Evolutionary conservation across 1,140 invertebrate species (phyloP).

Genomic region (Phenacoccus solenopsis): DNA sequence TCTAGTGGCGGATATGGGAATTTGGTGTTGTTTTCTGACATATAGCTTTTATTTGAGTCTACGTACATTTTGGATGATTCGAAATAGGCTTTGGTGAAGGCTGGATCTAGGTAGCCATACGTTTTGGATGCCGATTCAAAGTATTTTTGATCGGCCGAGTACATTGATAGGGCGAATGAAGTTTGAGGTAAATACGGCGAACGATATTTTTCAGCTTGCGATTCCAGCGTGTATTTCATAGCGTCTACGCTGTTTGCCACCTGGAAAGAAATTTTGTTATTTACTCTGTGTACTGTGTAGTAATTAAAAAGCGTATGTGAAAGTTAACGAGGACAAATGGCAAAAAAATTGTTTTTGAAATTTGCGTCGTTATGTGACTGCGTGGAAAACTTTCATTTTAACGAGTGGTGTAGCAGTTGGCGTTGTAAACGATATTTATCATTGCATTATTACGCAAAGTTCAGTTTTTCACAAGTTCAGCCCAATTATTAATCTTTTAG

Average conservation of each 20-base stretch:
- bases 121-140: constrained; percentile 20
- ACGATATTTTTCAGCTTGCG: constrained; percentile 51
- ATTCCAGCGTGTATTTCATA: constrained; percentile 61
- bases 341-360: too few species aligned
- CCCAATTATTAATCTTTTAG: too few species aligned
- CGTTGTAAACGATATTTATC: too few species aligned
- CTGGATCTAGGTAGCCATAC: constrained; percentile 39
- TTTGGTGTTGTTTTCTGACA: constrained; percentile 35
- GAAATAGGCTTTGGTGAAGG: constrained; percentile 65
- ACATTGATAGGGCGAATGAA: constrained; percentile 51
- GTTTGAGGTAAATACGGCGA: constrained; percentile 50
- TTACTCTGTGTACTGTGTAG: too few species aligned
- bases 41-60: constrained; percentile 30
- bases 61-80: constrained; percentile 62
- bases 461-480: too few species aligned
- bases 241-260: constrained; percentile 55
- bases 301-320: too few species aligned
- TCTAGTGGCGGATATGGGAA: constrained; percentile 38
- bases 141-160: constrained; percentile 40
- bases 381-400: too few species aligned
- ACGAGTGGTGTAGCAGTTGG: too few species aligned
- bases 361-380: too few species aligned
- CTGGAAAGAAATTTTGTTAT: constrained; percentile 33
- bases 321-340: too few species aligned
- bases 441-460: too few species aligned